phyloP scores from a whole-genome alignment of 2,888 invertebrate genomes.

The Diachrysia chrysitis region DNA sequence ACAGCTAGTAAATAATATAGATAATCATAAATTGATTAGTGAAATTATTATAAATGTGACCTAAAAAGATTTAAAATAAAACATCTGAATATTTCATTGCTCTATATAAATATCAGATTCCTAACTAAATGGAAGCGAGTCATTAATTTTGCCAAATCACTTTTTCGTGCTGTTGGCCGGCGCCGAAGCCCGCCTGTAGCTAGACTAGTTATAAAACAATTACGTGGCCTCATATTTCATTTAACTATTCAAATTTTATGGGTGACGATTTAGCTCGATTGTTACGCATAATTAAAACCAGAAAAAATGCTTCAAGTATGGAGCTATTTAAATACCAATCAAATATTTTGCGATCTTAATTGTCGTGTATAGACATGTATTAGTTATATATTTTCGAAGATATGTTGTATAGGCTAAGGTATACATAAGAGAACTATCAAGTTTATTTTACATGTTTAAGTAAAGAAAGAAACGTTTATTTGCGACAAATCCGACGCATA shows the following conservation, averaged over 20 bases:
- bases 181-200: slow-evolving; percentile 59
- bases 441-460: too few species aligned
- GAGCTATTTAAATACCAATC: slow-evolving; percentile 20
- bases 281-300: slow-evolving; percentile 36
- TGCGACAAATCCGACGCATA: too few species aligned
- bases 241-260: slow-evolving; percentile 66
- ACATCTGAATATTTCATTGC: slow-evolving; percentile 32
- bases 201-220: slow-evolving; percentile 64
- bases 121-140: slow-evolving; percentile 67
- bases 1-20: too few species aligned
- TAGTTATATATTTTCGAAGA: too few species aligned
- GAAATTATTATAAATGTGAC: too few species aligned
- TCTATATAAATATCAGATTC: slow-evolving; percentile 67
- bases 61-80: too few species aligned
- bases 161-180: slow-evolving; percentile 72
- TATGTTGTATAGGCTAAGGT: too few species aligned
- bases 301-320: slow-evolving; percentile 29
- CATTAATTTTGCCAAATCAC: slow-evolving; percentile 80
- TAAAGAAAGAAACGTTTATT: too few species aligned
- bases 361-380: slow-evolving; percentile 31
- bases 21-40: too few species aligned
- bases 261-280: slow-evolving; percentile 39
- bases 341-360: slow-evolving; percentile 38
- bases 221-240: slow-evolving; percentile 67
- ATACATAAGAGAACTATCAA: too few species aligned